Evolutionary conservation across 2,113 vertebrate genomes (phyloP), one percentile per base, ranked within the genome.

Genomic region (Eubucco bourcierii): DNA sequence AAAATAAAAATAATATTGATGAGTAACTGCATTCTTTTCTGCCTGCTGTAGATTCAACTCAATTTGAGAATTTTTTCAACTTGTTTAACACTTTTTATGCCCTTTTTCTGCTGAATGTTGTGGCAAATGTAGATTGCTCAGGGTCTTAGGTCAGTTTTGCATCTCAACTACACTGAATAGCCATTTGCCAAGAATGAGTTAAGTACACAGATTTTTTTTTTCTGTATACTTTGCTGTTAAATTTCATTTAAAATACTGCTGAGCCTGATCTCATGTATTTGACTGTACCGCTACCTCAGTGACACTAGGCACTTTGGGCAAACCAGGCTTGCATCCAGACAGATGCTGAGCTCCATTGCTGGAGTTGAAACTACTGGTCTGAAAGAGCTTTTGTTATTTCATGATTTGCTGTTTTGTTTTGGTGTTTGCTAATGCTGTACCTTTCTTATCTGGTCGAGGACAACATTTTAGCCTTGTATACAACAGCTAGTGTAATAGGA

Each of bases 121-220:
- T 52, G 56, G 53, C 13, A 60, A 55, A 39, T 19, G 29, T 27
- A 39, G 31, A 1, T 29, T 44, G 16, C 18, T 67, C 7, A 46
- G 33, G 12, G 63, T 80, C 23, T 11, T 47, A 15, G 15, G 23
- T 89, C 52, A 67, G 46, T n/a, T 29, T 13, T 15, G 4, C 17
- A 17, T 78, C 25, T 59, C 55, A 52, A 3, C 8, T 19, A 34
- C 21, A 12, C 28, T 16, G 37, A 55, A 23, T 4, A 55, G 39
- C 15, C 0, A 0, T 79, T 89, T 76, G 27, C 9, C 23, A 66
- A 33, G 46, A 29, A 50, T 5, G 5, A 37, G 27, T 71, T 41
- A 31, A 2, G 1, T 3, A 23, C 67, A 23, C 14, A 52, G 50
- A 52, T 24, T 23, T 6, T 17, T 76, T 65, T 87, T 73, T 50